Conservation (phyloP, 2,888 invertebrate species). For the Aspidiotus rigidus region DNA sequence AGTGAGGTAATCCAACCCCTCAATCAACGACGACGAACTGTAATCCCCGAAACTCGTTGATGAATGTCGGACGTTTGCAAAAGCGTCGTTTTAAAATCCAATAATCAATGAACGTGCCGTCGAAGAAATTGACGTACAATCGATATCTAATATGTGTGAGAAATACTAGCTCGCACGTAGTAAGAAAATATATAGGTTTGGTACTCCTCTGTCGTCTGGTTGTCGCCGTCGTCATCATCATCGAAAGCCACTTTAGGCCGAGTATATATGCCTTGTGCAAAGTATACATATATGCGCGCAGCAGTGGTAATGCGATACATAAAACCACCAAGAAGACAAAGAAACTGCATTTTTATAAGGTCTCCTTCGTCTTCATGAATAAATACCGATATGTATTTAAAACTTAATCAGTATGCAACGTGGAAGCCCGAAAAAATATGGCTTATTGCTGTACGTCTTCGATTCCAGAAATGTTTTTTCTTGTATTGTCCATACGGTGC, state of each 20-base stretch:
- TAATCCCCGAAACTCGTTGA: too few species aligned
- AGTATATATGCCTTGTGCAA: too few species aligned
- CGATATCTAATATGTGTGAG: constrained; percentile 30
- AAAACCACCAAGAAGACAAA: constrained; percentile 25
- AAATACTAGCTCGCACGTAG: constrained; percentile 10
- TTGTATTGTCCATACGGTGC: too few species aligned
- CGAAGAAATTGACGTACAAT: not conserved
- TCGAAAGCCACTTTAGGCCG: too few species aligned
- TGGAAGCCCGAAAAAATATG: not conserved
- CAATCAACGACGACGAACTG: too few species aligned
- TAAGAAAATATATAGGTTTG: not conserved
- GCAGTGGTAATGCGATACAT: constrained; percentile 20
- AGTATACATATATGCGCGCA: not conserved
- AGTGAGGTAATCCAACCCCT: too few species aligned
- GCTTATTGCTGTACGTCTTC: too few species aligned
- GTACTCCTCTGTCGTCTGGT: not conserved
- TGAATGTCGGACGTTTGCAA: too few species aligned
- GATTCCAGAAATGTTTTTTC: too few species aligned
- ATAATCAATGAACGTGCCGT: too few species aligned
- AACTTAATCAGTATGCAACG: constrained; percentile 1
- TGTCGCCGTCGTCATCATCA: too few species aligned
- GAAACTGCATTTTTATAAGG: constrained; percentile 33
- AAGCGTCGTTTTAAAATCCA: too few species aligned
- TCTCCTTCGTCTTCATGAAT: constrained; percentile 18
- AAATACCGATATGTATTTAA: not conserved